Percentiles rank a stretch among this genome's conserved stretches.
phyloP scores from a whole-genome alignment of 2,888 invertebrate genomes.

The Meghimatium bilineatum region DNA sequence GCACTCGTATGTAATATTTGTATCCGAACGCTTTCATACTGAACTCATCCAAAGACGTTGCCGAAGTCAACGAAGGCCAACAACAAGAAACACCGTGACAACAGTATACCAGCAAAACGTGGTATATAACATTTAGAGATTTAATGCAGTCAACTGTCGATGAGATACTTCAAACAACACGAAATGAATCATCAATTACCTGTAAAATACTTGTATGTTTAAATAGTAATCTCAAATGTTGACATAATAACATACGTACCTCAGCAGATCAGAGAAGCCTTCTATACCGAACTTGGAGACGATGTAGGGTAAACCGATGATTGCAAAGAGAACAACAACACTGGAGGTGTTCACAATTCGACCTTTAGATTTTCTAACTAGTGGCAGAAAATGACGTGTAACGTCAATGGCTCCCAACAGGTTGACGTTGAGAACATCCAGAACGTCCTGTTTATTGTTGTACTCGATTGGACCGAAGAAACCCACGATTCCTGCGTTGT shows the following conservation, averaged over 20 bases:
- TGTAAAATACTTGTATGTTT: too few relatives aligned
- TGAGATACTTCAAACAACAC: too few relatives aligned
- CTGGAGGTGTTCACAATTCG: slow-evolving; percentile 26
- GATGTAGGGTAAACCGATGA: slow-evolving; percentile 59
- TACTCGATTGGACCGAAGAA: background rate
- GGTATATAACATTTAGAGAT: too few relatives aligned
- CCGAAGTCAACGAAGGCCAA: too few relatives aligned
- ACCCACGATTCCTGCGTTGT: slow-evolving; percentile 36
- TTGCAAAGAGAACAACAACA: slow-evolving; percentile 46
- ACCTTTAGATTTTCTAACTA: slow-evolving; percentile 27
- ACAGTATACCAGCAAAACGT: too few relatives aligned
- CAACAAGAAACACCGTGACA: too few relatives aligned
- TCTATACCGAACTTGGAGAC: slow-evolving; percentile 69
- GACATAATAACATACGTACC: slow-evolving; percentile 55
- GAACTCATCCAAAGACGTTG: too few relatives aligned
- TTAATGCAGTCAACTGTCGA: too few relatives aligned
- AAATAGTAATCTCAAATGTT: too few relatives aligned
- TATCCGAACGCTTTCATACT: too few relatives aligned
- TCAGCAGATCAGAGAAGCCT: slow-evolving; percentile 66
- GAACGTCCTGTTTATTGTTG: slow-evolving; percentile 9
- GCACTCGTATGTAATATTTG: too few relatives aligned
- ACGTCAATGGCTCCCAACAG: slow-evolving; percentile 12
- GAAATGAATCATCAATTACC: too few relatives aligned
- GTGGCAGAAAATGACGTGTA: slow-evolving; percentile 15
- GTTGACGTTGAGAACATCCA: slow-evolving; percentile 1